phyloP scores from a whole-genome alignment of 2,797 vertebrate species.

The Phrynocephalus vlangalii region DNA sequence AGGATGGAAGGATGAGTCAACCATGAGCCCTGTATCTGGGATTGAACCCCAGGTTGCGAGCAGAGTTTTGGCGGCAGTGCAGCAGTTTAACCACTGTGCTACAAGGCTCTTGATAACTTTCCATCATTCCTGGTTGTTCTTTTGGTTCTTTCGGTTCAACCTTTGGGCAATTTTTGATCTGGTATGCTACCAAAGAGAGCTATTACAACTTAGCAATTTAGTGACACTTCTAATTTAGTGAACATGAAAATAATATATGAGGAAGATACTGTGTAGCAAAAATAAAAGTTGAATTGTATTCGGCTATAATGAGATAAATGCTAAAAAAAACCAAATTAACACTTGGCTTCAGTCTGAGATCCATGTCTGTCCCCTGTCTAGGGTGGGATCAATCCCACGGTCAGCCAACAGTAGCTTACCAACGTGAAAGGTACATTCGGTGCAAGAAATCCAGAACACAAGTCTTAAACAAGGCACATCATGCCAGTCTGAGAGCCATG shows the following conservation, averaged over 20 bases:
- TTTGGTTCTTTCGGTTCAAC: neutral
- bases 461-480: too few species aligned
- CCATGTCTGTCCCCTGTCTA: neutral
- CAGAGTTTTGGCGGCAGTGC: too few species aligned
- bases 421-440: too few species aligned
- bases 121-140: neutral
- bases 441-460: too few species aligned
- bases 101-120: neutral
- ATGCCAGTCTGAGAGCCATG: too few species aligned
- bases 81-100: too few species aligned
- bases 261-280: neutral
- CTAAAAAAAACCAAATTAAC: neutral
- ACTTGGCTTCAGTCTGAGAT: neutral
- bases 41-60: too few species aligned
- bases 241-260: neutral
- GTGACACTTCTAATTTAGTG: conserved; percentile 22
- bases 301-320: neutral
- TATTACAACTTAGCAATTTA: conserved; percentile 17
- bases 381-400: too few species aligned
- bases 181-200: neutral
- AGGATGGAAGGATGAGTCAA: too few species aligned
- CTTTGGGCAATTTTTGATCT: neutral
- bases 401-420: too few species aligned
- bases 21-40: too few species aligned
- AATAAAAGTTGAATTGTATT: neutral